Conservation (phyloP, 2,888 invertebrate species). For the Cancer borealis region DNA sequence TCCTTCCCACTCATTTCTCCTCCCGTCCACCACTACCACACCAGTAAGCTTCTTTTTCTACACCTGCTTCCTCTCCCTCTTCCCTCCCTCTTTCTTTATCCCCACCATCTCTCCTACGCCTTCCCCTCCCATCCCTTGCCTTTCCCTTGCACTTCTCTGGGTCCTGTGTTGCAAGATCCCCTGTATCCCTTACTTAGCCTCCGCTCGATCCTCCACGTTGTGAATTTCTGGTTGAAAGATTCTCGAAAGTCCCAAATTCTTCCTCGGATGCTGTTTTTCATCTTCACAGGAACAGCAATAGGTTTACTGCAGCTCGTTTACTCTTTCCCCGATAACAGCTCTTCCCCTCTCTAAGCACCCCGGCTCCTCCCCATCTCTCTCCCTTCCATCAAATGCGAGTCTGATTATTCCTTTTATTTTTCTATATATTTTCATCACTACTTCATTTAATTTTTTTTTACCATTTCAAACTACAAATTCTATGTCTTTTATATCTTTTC, state of each 20-base stretch:
- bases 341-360: neutral
- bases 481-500: neutral
- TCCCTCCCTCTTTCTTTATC: neutral
- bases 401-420: neutral
- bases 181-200: slow-evolving; percentile 8
- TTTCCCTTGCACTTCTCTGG: neutral
- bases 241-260: neutral
- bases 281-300: neutral
- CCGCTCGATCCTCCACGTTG: neutral
- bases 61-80: neutral
- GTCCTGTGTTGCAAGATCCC: neutral
- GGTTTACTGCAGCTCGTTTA: neutral
- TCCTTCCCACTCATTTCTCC: neutral
- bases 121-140: neutral
- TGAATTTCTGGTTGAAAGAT: slow-evolving; percentile 22
- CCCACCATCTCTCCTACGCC: neutral
- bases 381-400: neutral
- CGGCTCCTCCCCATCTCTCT: neutral
- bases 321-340: neutral
- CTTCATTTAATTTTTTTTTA: neutral
- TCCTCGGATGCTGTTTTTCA: neutral
- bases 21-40: neutral
- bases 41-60: neutral
- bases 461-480: neutral
- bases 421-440: neutral